Evolutionary conservation across 2,797 vertebrate genomes (phyloP).

Genomic region (Octomys mimax): DNA sequence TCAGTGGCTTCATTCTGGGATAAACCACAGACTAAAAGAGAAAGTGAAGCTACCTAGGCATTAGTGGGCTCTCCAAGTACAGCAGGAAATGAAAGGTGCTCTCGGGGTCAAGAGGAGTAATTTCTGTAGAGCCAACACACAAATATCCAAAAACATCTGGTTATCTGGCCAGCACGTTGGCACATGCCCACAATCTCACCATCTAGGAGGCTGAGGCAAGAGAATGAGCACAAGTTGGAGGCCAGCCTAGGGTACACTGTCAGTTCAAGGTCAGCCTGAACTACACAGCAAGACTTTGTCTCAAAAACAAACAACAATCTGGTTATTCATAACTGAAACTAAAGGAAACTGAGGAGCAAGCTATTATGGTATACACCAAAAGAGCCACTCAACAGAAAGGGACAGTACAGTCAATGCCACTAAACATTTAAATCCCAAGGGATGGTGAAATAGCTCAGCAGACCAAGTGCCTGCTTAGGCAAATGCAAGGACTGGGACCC

Average conservation of each 20-base stretch:
- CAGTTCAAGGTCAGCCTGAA: background rate
- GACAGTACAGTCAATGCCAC: background rate
- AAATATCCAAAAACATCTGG: slow-evolving; percentile 13
- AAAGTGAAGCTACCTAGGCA: background rate
- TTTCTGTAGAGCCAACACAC: background rate
- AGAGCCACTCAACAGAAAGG: background rate
- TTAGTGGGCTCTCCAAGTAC: background rate
- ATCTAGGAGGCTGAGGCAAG: background rate
- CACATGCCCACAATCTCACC: background rate
- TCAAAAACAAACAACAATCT: background rate
- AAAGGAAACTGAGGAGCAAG: background rate
- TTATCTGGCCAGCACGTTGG: background rate
- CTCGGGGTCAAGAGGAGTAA: background rate
- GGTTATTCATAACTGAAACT: background rate
- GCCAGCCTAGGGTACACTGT: background rate
- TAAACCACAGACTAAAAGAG: background rate
- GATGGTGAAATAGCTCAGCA: no score
- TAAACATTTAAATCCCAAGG: background rate
- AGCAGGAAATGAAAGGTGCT: background rate
- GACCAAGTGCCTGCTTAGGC: no score
- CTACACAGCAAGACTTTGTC: background rate
- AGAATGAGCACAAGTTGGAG: background rate
- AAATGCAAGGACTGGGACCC: no score
- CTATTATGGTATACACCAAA: background rate
- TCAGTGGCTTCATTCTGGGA: background rate